These are phyloP conservation scores for Peromyscus polionotus DNA, from an alignment of 2,113 vertebrate genomes.

Conservation along the genomic window DNA sequence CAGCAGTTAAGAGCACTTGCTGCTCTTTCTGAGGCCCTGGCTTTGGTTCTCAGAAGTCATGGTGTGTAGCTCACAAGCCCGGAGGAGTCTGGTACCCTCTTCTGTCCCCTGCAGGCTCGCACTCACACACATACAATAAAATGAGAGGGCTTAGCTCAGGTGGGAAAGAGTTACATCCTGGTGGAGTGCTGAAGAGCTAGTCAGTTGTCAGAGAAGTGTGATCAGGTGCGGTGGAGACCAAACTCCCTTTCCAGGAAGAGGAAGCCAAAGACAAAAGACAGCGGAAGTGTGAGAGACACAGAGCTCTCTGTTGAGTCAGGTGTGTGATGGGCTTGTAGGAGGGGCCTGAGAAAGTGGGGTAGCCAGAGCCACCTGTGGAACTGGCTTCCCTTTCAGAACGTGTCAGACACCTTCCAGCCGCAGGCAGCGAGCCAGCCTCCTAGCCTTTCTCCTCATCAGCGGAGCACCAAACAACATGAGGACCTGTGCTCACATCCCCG, in stretches of 20 bases:
- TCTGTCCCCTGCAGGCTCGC: neutral
- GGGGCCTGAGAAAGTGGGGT: neutral
- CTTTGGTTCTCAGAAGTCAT: neutral
- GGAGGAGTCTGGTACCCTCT: neutral
- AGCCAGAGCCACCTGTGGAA: neutral
- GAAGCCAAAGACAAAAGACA: neutral
- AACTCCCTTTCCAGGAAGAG: neutral
- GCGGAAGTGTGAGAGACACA: rapidly evolving
- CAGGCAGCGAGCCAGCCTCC: neutral
- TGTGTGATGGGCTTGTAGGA: neutral
- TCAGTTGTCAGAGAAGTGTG: too few species aligned
- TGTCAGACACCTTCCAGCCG: neutral
- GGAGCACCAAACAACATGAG: neutral
- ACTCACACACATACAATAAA: neutral
- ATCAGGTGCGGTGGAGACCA: neutral
- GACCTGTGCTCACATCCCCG: neutral
- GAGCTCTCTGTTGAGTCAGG: neutral
- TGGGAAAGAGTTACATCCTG: neutral
- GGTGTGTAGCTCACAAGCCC: neutral
- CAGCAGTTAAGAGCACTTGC: neutral
- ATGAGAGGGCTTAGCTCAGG: neutral
- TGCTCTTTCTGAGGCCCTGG: neutral
- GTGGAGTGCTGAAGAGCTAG: neutral
- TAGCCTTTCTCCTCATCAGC: neutral
- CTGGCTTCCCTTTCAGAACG: neutral